Conservation (phyloP, 2,888 invertebrate species). For the Pristionchus maxplancki region DNA sequence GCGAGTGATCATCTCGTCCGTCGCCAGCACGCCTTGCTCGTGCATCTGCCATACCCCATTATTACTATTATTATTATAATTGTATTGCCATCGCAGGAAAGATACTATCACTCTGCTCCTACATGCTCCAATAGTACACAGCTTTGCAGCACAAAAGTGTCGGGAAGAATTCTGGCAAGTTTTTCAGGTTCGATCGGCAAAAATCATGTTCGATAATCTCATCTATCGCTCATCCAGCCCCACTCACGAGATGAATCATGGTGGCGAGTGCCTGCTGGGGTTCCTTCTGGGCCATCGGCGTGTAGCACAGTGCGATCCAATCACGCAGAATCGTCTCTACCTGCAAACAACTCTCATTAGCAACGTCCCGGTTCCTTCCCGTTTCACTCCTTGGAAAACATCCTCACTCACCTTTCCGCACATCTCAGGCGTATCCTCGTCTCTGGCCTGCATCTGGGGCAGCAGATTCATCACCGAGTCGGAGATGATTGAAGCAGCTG, state of each 20-base stretch:
- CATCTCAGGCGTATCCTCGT: conserved; percentile 48
- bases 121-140: not conserved
- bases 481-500: not conserved
- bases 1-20: conserved; percentile 95
- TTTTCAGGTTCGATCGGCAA: too few species aligned
- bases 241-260: conserved; percentile 84
- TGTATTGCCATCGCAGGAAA: not conserved
- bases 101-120: too few species aligned
- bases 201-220: too few species aligned
- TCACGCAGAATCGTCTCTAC: conserved; percentile 94
- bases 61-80: too few species aligned
- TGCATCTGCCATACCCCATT: conserved; percentile 93
- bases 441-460: conserved; percentile 27
- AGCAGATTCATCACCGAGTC: not conserved
- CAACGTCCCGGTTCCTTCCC: not conserved
- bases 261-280: conserved; percentile 88
- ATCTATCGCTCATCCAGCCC: too few species aligned
- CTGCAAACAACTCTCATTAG: conserved; percentile 81
- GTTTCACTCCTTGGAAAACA: not conserved
- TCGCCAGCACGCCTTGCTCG: conserved; percentile 93
- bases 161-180: too few species aligned
- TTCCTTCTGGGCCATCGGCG: conserved; percentile 77
- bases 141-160: conserved; percentile 8
- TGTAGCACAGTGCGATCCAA: conserved; percentile 93
- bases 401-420: conserved; percentile 46